Base-by-base conservation (phyloP, 2,888 invertebrate genomes). In the Cerastoderma edule region DNA sequence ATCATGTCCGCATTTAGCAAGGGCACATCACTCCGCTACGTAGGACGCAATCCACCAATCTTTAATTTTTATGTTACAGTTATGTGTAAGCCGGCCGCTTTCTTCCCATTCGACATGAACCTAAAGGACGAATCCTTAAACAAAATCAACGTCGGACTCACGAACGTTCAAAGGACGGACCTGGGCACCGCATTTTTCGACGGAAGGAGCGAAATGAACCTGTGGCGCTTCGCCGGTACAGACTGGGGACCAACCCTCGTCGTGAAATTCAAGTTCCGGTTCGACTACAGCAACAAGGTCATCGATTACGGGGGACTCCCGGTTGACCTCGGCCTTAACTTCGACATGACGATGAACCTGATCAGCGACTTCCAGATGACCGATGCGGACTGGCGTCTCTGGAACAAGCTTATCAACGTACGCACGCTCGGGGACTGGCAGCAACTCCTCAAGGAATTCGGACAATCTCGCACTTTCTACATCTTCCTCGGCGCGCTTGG, bases 141-240 rank as follows among this genome's bases (percentile, higher is more conserved):
- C 35, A 70, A 69, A 19, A 83, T 85, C 19, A 80, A 82, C 24
- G 82, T 83, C 13, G 83, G 83, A 16, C 70, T 80, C 6, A 75
- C 80, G 4, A 80, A 83, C 10, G 87, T 89, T 6, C 46, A 57
- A 46, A 65, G 83, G 50, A 87, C 85, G 6, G 74, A 81, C 27
- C 68, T 83, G 4, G 88, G 88, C 50, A 84, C 86, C 1, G 89
- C 88, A 35, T 83, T 78, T 67, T 88, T 88, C 63, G 83, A 81
- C 32, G 87, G 87, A 2, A 70, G 71, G 27, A 85, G 88, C 35
- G 78, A 75, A 30, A 70, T 88, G 74, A 86, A 84, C 56, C 53
- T 88, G 4, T 85, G 86, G 82, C 82, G 85, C 1, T 81, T 86
- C 30, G 84, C 85, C 2, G 80, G 78, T 0, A 72, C 81, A 5